Evolutionary conservation across 2,888 invertebrate species (phyloP).

Genomic region (Apamea sordens): DNA sequence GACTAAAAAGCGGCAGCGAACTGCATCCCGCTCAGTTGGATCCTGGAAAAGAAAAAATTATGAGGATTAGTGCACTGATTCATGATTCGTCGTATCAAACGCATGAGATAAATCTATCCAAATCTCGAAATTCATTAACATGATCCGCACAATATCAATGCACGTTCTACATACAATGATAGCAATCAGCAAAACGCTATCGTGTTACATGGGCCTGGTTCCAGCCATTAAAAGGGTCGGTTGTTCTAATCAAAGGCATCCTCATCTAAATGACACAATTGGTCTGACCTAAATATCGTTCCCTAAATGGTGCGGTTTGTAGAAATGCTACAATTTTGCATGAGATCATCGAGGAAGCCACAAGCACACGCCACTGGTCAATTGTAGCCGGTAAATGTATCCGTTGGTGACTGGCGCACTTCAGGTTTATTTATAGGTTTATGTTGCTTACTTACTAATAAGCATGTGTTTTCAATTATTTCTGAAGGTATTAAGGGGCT

Average conservation of each 20-base stretch:
- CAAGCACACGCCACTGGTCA: conserved; percentile 65
- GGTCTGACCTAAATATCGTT: conserved; percentile 75
- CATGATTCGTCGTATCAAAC: conserved; percentile 2
- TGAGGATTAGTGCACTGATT: not conserved
- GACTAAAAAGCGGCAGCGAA: not conserved
- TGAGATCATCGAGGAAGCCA: conserved; percentile 82
- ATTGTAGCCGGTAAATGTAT: conserved; percentile 72
- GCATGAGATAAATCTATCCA: conserved; percentile 21
- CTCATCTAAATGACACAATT: conserved; percentile 67
- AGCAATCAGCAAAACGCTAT: conserved; percentile 46
- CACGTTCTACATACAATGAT: conserved; percentile 9
- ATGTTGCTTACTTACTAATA: conserved; percentile 22
- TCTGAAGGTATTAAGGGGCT: not conserved
- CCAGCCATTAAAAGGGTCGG: conserved; percentile 58
- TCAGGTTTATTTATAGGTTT: conserved; percentile 53
- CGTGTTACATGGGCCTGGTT: conserved; percentile 54
- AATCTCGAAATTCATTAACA: not conserved
- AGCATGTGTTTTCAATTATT: conserved; percentile 25
- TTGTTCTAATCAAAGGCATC: conserved; percentile 66
- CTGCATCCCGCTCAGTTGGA: not conserved
- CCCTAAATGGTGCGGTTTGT: conserved; percentile 71
- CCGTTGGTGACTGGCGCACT: conserved; percentile 61
- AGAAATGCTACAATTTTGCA: conserved; percentile 74
- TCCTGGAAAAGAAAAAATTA: not conserved
- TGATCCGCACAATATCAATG: conserved; percentile 15